Evolutionary conservation across 35 echinoderm and acorn worm genomes (phyloP).

Genomic region (Heliocidaris tuberculata): DNA sequence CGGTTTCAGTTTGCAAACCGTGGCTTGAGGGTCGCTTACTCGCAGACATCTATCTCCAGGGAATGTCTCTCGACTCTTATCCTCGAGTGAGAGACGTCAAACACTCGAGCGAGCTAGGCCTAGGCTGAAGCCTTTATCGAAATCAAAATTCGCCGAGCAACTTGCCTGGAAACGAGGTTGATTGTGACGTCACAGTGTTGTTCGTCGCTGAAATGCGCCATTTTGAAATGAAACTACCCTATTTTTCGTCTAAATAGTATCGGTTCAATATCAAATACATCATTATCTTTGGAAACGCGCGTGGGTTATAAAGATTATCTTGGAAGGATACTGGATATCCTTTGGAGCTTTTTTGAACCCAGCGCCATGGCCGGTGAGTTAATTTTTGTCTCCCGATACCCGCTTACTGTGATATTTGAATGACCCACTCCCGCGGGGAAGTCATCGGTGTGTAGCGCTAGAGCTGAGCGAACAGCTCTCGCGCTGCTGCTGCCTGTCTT

Average conservation of each 20-base stretch:
- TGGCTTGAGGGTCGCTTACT: too few species aligned
- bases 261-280: conserved; percentile 64
- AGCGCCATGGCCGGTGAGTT: conserved; percentile 90
- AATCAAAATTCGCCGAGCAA: too few species aligned
- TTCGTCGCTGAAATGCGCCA: conserved; percentile 60
- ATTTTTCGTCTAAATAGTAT: conserved; percentile 53
- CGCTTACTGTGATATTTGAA: conserved; percentile 49
- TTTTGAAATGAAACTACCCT: conserved; percentile 75
- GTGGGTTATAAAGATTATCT: conserved; percentile 22
- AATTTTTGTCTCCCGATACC: conserved; percentile 29
- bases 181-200: conserved; percentile 50
- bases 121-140: too few species aligned
- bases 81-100: too few species aligned
- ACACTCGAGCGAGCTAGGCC: too few species aligned
- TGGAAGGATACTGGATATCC: conserved; percentile 44
- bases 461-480: not conserved
- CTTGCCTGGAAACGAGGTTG: conserved; percentile 35
- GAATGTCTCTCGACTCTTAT: too few species aligned
- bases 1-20: too few species aligned
- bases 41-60: too few species aligned
- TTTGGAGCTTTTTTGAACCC: conserved; percentile 56
- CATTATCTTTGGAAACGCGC: conserved; percentile 34
- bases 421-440: conserved; percentile 1
- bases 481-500: not conserved
- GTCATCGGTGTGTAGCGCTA: not conserved